Percentiles rank a stretch among this genome's conserved stretches.
These are phyloP conservation scores for Drosophila kikkawai DNA, from an alignment of 1,140 invertebrate species.

Conservation along the genomic window DNA sequence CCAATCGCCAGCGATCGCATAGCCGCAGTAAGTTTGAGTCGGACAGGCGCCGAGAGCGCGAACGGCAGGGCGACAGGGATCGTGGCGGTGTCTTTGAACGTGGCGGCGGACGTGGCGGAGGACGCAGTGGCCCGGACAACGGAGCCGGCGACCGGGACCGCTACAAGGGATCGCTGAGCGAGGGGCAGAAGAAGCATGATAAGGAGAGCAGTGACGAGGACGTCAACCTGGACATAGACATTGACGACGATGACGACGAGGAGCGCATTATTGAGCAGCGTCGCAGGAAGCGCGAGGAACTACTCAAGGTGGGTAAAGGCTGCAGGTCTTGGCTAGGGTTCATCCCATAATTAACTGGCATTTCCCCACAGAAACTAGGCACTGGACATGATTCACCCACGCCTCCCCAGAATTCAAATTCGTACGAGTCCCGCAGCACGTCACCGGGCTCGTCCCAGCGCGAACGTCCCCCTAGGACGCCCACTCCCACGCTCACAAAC, in stretches of 20 bases:
- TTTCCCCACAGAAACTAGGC: conserved; percentile 57
- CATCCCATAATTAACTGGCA: background rate
- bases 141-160: conserved; percentile 79
- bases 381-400: conserved; percentile 55
- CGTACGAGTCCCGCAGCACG: conserved; percentile 63
- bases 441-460: conserved; percentile 50
- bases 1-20: conserved; percentile 71
- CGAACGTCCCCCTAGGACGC: conserved; percentile 36
- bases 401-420: conserved; percentile 64
- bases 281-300: conserved; percentile 94
- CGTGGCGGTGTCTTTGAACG: conserved; percentile 46
- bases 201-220: conserved; percentile 88
- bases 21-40: conserved; percentile 83
- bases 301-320: conserved; percentile 89
- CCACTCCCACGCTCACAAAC: conserved; percentile 44
- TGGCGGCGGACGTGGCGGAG: conserved; percentile 73
- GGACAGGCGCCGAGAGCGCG: conserved; percentile 68
- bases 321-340: background rate
- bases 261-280: conserved; percentile 96
- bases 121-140: conserved; percentile 68
- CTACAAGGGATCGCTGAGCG: conserved; percentile 91
- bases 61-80: conserved; percentile 67
- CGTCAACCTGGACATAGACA: conserved; percentile 89
- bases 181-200: conserved; percentile 89
- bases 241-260: conserved; percentile 96